phyloP scores from a whole-genome alignment of 2,888 invertebrate species.

The Lithophane socia region DNA sequence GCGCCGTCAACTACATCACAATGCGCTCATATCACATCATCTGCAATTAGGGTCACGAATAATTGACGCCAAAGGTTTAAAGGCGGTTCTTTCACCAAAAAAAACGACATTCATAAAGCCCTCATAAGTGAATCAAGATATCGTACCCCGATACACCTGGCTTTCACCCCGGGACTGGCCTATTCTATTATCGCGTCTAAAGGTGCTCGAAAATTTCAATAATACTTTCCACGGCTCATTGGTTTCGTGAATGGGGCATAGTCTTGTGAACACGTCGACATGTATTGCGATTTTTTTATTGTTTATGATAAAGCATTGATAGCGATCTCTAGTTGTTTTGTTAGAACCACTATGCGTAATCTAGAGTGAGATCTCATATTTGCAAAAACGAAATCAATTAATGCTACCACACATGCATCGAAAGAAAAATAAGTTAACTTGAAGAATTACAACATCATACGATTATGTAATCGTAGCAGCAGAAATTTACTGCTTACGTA shows the following conservation, averaged over 20 bases:
- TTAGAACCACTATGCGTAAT: constrained; percentile 34
- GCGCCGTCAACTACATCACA: constrained; percentile 84
- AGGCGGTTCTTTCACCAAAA: constrained; percentile 82
- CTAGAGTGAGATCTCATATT: constrained; percentile 55
- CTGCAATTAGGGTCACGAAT: constrained; percentile 89
- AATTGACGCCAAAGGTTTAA: constrained; percentile 88
- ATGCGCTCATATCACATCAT: constrained; percentile 87
- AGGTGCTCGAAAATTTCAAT: constrained; percentile 83
- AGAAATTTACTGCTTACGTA: constrained; percentile 4
- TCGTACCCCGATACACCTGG: constrained; percentile 87
- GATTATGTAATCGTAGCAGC: constrained; percentile 1
- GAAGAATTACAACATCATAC: background rate
- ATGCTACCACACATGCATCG: background rate
- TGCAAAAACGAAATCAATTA: constrained; percentile 33
- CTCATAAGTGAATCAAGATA: constrained; percentile 89
- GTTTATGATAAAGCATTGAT: constrained; percentile 70
- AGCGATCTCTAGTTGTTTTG: constrained; percentile 66
- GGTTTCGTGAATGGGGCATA: constrained; percentile 76
- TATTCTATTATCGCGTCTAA: constrained; percentile 75
- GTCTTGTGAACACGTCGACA: constrained; percentile 72
- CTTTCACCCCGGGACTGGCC: constrained; percentile 80
- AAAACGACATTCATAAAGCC: constrained; percentile 85
- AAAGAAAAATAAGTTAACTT: background rate
- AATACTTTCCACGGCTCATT: constrained; percentile 84
- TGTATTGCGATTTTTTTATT: constrained; percentile 75